phyloP scores from a whole-genome alignment of 2,888 invertebrate species.

The Megastigmus dorsalis region DNA sequence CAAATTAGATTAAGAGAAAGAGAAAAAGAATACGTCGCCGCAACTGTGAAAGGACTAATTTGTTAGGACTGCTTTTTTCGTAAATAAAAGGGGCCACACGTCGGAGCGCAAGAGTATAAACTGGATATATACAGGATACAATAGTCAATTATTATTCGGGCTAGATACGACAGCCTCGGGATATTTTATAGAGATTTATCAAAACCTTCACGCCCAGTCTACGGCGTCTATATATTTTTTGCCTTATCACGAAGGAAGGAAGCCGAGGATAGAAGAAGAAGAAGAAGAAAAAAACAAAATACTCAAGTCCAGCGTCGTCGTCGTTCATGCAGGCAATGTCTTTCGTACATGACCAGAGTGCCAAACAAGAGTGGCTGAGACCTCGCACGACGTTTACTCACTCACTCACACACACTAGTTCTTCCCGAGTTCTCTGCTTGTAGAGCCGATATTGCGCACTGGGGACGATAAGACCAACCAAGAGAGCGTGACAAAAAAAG shows the following conservation, averaged over 20 bases:
- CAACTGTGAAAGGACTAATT: too few species aligned
- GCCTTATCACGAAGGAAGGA: constrained; percentile 23
- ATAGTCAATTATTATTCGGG: constrained; percentile 52
- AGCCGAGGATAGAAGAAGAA: background rate
- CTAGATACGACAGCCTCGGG: constrained; percentile 16
- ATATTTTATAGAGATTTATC: constrained; percentile 54
- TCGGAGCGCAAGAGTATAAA: too few species aligned
- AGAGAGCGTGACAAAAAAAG: background rate
- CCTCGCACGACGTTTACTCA: too few species aligned
- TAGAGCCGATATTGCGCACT: background rate
- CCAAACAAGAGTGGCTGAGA: constrained; percentile 27
- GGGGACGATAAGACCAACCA: too few species aligned
- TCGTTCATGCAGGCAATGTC: constrained; percentile 31
- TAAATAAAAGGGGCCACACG: background rate
- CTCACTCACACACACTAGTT: background rate
- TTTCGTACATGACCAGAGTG: constrained; percentile 45
- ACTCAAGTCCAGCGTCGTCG: background rate
- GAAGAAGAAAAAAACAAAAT: background rate
- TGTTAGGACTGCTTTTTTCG: too few species aligned
- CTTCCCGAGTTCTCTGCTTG: background rate
- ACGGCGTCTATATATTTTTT: constrained; percentile 28
- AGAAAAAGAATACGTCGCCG: background rate
- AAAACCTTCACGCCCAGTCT: constrained; percentile 28
- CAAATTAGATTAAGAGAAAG: background rate
- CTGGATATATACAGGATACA: constrained; percentile 26